phyloP scores from a whole-genome alignment of 2,113 vertebrate genomes.

The Alethe diademata region DNA sequence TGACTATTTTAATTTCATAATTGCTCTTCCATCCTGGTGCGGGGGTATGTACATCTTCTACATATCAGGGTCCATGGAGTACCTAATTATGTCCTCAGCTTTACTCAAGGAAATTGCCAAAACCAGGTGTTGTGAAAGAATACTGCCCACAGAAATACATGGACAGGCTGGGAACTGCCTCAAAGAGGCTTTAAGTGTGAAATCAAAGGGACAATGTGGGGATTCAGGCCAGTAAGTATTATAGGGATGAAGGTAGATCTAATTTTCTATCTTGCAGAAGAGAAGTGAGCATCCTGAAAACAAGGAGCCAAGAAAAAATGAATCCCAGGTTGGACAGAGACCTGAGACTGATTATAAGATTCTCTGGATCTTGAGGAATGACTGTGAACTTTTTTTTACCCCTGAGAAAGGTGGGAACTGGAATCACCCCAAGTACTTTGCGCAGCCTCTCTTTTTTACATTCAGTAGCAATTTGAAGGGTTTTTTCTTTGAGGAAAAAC shows the following conservation, averaged over 20 bases:
- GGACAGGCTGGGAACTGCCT: background rate
- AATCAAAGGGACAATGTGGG: background rate
- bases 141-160: background rate
- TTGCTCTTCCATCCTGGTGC: background rate
- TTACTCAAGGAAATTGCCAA: background rate
- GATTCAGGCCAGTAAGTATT: background rate
- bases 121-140: background rate
- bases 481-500: background rate
- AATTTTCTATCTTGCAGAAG: background rate
- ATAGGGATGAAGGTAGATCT: background rate
- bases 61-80: background rate
- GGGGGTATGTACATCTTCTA: background rate
- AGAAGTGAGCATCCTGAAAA: background rate
- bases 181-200: background rate
- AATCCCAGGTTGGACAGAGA: background rate
- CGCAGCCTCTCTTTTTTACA: background rate
- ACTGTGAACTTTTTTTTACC: background rate
- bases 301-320: background rate
- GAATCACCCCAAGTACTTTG: background rate
- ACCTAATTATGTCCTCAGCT: background rate
- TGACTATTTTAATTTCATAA: background rate
- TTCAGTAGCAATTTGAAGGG: background rate
- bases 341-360: background rate
- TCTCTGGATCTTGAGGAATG: constrained; percentile 6
- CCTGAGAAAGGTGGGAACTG: background rate